Conservation (phyloP, 2,888 invertebrate species). For the Drosophila falleni region DNA sequence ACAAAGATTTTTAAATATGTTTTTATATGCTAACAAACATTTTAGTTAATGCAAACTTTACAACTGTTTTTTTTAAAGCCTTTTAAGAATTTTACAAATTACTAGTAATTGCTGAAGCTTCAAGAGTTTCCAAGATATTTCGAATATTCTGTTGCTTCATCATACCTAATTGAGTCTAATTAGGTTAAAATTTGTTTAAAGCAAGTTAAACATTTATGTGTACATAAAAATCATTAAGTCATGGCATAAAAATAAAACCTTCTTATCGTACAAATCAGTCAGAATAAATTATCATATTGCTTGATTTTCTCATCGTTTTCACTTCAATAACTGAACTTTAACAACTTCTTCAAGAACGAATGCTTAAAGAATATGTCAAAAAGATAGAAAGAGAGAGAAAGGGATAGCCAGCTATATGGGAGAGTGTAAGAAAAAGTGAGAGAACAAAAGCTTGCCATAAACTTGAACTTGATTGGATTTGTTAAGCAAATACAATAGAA, state of each 20-base stretch:
- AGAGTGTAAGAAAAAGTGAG: background rate
- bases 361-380: background rate
- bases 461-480: conserved; percentile 74
- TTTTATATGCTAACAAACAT: background rate
- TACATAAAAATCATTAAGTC: conserved; percentile 64
- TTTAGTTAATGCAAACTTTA: background rate
- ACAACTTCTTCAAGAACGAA: conserved; percentile 68
- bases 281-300: conserved; percentile 45
- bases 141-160: conserved; percentile 23
- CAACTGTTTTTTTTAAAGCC: background rate
- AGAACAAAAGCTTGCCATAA: conserved; percentile 55
- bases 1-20: background rate
- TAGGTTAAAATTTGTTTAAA: conserved; percentile 45
- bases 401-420: background rate
- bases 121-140: background rate
- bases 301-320: conserved; percentile 66
- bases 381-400: background rate
- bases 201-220: conserved; percentile 54
- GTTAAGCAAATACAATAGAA: conserved; percentile 73
- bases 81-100: background rate
- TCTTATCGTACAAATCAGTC: conserved; percentile 61
- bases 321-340: conserved; percentile 71
- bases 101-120: background rate
- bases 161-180: conserved; percentile 48
- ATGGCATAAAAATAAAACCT: conserved; percentile 73